These are phyloP conservation scores for Macrophya annulata DNA, from an alignment of 2,888 invertebrate genomes.

Conservation along the genomic window DNA sequence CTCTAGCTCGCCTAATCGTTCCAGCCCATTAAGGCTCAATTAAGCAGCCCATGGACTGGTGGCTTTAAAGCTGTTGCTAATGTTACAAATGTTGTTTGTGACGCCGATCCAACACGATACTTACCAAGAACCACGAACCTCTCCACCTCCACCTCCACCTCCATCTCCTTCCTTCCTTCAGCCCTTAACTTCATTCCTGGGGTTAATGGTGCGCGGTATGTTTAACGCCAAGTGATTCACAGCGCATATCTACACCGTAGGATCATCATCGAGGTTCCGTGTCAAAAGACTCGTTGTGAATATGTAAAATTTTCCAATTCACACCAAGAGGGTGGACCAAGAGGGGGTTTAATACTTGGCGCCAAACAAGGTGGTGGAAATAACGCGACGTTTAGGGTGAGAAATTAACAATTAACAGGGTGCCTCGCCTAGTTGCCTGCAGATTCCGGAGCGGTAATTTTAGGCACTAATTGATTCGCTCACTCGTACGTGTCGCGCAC, in stretches of 20 bases:
- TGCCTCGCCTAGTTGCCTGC: constrained; percentile 40
- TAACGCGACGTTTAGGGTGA: constrained; percentile 50
- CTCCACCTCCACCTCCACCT: not conserved
- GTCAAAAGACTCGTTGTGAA: not conserved
- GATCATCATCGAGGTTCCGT: constrained; percentile 4
- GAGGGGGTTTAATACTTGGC: not conserved
- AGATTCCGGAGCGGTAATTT: constrained; percentile 42
- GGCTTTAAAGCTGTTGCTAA: constrained; percentile 53
- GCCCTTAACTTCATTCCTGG: not conserved
- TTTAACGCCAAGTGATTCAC: constrained; percentile 1
- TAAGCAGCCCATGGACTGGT: constrained; percentile 49
- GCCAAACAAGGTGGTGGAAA: constrained; percentile 45
- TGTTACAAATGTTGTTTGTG: constrained; percentile 54
- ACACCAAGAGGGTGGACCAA: not conserved
- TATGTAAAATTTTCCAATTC: not conserved
- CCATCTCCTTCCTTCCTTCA: not conserved
- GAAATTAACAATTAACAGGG: constrained; percentile 45
- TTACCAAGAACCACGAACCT: constrained; percentile 17
- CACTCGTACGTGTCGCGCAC: constrained; percentile 41
- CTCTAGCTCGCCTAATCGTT: constrained; percentile 54
- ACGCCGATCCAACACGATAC: constrained; percentile 53
- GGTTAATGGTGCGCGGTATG: constrained; percentile 34
- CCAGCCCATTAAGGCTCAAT: constrained; percentile 53
- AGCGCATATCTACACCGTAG: not conserved
- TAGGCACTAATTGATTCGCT: constrained; percentile 46